A percentile compares a stretch with the other conserved stretches of the same genome.
Evolutionary conservation across 2,888 invertebrate genomes (phyloP).

Genomic region (Corbicula japonica): DNA sequence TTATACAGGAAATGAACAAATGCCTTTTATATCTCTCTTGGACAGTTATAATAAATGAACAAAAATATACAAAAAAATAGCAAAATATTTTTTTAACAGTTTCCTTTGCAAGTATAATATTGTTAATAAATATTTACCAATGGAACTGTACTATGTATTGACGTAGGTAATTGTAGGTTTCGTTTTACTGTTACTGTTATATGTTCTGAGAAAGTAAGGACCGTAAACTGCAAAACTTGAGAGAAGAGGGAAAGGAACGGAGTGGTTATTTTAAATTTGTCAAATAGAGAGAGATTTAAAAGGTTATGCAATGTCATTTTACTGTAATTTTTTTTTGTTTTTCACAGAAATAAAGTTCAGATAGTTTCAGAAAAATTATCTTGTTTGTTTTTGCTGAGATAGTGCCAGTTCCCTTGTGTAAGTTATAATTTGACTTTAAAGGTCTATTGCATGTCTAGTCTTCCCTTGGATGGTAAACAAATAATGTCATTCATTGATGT

Average conservation of each 20-base stretch:
- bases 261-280: neutral
- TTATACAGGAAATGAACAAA: conserved; percentile 22
- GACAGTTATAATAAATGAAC: conserved; percentile 1
- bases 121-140: conserved; percentile 12
- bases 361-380: neutral
- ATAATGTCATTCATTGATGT: too few species aligned
- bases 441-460: too few species aligned
- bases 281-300: conserved; percentile 12
- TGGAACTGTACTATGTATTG: conserved; percentile 35
- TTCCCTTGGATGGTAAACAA: too few species aligned
- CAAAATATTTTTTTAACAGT: conserved; percentile 22
- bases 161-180: conserved; percentile 10
- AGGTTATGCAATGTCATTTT: neutral
- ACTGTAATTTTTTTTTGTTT: conserved; percentile 12
- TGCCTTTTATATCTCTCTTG: conserved; percentile 20
- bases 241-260: conserved; percentile 8
- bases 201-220: conserved; percentile 23
- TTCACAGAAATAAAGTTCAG: neutral
- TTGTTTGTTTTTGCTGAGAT: too few species aligned
- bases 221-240: conserved; percentile 9
- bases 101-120: conserved; percentile 5
- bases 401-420: too few species aligned
- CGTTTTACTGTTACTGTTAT: conserved; percentile 5
- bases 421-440: too few species aligned
- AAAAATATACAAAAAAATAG: conserved; percentile 49